phyloP scores from a whole-genome alignment of 2,888 invertebrate species.

The Hoplodrina ambigua region DNA sequence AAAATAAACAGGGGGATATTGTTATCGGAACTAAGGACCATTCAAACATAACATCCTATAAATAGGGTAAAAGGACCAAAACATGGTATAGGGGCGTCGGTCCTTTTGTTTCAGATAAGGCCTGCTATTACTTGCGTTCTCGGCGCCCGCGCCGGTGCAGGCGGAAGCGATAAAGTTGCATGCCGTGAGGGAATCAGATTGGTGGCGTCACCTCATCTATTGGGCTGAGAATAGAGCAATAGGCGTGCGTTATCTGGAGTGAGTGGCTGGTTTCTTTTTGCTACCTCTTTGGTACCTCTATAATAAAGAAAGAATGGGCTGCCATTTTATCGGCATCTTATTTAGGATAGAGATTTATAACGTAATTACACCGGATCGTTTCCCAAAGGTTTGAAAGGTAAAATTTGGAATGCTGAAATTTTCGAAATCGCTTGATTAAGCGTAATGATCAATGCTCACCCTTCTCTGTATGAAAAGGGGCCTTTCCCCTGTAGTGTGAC shows the following conservation, averaged over 20 bases:
- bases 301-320: neutral
- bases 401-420: too few relatives aligned
- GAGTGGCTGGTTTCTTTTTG: slow-evolving; percentile 52
- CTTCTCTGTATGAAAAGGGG: too few relatives aligned
- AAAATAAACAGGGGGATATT: slow-evolving; percentile 61
- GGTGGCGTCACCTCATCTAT: slow-evolving; percentile 78
- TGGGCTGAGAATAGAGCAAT: slow-evolving; percentile 77
- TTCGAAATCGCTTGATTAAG: too few relatives aligned
- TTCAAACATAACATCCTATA: slow-evolving; percentile 67
- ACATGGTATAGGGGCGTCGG: slow-evolving; percentile 69
- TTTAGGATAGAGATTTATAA: too few relatives aligned
- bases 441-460: too few relatives aligned
- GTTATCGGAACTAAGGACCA: slow-evolving; percentile 64
- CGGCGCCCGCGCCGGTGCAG: slow-evolving; percentile 65
- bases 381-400: too few relatives aligned
- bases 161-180: slow-evolving; percentile 83
- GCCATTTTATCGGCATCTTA: too few relatives aligned
- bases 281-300: slow-evolving; percentile 1
- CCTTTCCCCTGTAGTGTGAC: too few relatives aligned
- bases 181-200: slow-evolving; percentile 86
- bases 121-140: slow-evolving; percentile 72
- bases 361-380: too few relatives aligned
- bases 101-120: slow-evolving; percentile 80
- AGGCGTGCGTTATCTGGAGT: slow-evolving; percentile 68
- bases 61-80: slow-evolving; percentile 70